phyloP scores from a whole-genome alignment of 2,113 vertebrate species.

The Hippocampus zosterae region DNA sequence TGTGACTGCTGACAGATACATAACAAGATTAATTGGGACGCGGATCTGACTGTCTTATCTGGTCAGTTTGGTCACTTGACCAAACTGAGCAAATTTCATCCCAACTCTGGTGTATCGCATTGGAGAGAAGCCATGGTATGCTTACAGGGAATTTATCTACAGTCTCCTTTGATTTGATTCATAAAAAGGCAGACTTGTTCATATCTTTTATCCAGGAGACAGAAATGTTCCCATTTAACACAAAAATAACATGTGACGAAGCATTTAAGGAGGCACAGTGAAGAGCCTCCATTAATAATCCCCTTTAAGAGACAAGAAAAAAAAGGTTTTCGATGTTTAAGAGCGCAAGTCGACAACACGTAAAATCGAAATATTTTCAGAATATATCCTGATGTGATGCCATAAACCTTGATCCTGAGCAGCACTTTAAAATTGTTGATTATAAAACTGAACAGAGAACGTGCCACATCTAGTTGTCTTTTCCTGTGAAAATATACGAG shows the following conservation, averaged over 20 bases:
- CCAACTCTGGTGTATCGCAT: neutral
- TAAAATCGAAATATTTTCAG: neutral
- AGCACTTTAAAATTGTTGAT: neutral
- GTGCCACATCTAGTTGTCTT: neutral
- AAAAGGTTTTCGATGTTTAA: neutral
- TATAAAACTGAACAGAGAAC: neutral
- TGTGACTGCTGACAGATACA: neutral
- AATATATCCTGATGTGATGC: neutral
- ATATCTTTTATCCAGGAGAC: neutral
- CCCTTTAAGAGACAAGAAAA: neutral
- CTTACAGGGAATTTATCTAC: neutral
- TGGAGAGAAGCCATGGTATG: neutral
- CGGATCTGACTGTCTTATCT: neutral
- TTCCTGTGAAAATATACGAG: neutral
- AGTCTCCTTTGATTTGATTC: neutral
- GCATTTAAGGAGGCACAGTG: neutral
- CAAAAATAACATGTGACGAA: neutral
- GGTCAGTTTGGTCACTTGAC: neutral
- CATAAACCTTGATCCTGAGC: neutral
- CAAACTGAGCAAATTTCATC: neutral
- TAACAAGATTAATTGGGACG: neutral
- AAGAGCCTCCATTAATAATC: neutral
- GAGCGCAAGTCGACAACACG: neutral
- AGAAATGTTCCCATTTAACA: neutral
- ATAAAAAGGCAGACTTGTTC: neutral